Percentiles rank a stretch among this genome's conserved stretches.
phyloP scores from a whole-genome alignment of 2,888 invertebrate genomes.

The Sesamia inferens region DNA sequence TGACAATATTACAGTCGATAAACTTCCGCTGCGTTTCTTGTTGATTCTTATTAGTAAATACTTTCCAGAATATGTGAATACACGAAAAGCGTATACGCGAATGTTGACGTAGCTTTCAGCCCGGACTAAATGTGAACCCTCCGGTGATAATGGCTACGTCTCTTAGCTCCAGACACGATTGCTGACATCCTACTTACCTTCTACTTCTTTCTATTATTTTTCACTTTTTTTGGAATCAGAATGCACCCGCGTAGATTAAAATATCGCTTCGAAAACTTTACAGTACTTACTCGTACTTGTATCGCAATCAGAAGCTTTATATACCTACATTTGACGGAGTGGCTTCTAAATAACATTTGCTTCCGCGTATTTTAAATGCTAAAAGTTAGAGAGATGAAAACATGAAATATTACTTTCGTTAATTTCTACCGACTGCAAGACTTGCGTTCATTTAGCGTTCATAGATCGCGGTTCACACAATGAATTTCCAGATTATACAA shows the following conservation, averaged over 20 bases:
- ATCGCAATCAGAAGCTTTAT: slow-evolving; percentile 86
- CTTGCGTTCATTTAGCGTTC: slow-evolving; percentile 82
- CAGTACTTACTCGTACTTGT: slow-evolving; percentile 74
- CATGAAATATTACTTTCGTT: slow-evolving; percentile 65
- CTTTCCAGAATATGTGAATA: slow-evolving; percentile 88
- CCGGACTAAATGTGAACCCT: slow-evolving; percentile 80
- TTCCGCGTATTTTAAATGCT: slow-evolving; percentile 86
- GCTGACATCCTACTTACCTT: slow-evolving; percentile 86
- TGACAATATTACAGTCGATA: slow-evolving; percentile 89
- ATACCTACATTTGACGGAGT: slow-evolving; percentile 80
- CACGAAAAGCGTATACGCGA: slow-evolving; percentile 80
- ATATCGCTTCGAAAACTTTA: slow-evolving; percentile 85
- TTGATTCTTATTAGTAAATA: slow-evolving; percentile 87
- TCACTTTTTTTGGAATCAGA: slow-evolving; percentile 87
- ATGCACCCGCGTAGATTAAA: slow-evolving; percentile 88
- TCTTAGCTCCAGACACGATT: slow-evolving; percentile 87
- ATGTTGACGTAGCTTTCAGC: slow-evolving; percentile 82
- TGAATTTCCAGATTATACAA: slow-evolving; percentile 79
- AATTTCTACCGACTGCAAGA: slow-evolving; percentile 77
- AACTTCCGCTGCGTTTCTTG: slow-evolving; percentile 90
- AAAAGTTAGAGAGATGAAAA: slow-evolving; percentile 78
- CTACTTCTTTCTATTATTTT: slow-evolving; percentile 86
- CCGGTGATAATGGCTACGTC: slow-evolving; percentile 85
- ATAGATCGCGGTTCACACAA: slow-evolving; percentile 84
- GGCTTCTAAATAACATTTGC: slow-evolving; percentile 85